phyloP scores from a whole-genome alignment of 2,888 invertebrate genomes.

The Plebejus anna region DNA sequence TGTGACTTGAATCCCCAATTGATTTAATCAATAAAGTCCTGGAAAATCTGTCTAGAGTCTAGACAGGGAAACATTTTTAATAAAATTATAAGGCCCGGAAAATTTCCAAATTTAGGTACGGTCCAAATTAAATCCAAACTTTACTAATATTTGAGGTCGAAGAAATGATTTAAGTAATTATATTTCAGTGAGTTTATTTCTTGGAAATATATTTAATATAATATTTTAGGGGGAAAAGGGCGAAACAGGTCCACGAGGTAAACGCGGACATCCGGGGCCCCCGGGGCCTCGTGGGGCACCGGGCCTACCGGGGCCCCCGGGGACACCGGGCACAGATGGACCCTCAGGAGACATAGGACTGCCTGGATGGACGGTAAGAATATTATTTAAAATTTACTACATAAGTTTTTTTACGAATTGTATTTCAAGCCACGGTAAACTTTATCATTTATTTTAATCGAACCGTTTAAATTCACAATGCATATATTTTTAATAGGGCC shows the following conservation, averaged over 20 bases:
- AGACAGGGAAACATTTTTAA: not conserved
- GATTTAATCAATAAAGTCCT: not conserved
- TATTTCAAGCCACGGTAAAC: not conserved
- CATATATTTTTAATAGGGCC: constrained; percentile 75
- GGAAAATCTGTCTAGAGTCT: not conserved
- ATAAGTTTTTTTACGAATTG: not conserved
- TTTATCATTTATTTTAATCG: not conserved
- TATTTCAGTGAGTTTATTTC: not conserved
- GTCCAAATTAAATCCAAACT: not conserved
- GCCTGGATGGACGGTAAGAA: constrained; percentile 86
- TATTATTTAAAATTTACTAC: not conserved
- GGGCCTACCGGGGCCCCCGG: constrained; percentile 84
- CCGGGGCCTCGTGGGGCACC: constrained; percentile 88
- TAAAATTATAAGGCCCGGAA: not conserved
- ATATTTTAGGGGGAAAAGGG: constrained; percentile 66
- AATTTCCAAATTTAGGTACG: not conserved
- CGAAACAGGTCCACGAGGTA: constrained; percentile 66
- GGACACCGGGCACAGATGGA: constrained; percentile 85
- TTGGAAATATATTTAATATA: not conserved
- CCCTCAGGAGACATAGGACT: constrained; percentile 86
- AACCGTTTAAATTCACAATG: constrained; percentile 18
- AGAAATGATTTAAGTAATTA: not conserved
- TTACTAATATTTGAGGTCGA: not conserved
- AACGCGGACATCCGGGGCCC: constrained; percentile 88
- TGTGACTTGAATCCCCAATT: not conserved